Percentiles rank a stretch among this genome's conserved stretches.
These are phyloP conservation scores for Catalaphyllia jardinei DNA, from an alignment of 64 coral and sea anemone genomes.

Conservation along the genomic window DNA sequence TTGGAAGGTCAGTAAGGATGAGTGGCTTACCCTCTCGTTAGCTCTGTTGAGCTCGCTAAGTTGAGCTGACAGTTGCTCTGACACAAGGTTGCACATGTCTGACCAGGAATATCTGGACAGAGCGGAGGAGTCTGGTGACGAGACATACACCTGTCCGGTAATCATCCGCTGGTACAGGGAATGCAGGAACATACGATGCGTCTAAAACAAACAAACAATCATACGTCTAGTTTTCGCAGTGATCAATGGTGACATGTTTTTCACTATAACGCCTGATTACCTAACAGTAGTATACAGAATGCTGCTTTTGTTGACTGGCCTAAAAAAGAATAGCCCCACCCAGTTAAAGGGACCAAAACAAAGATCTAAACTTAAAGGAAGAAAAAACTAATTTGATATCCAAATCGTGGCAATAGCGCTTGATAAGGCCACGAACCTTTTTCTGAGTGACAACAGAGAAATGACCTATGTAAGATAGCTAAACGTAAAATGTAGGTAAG, in stretches of 20 bases:
- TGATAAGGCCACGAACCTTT: no score
- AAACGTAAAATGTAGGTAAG: no score
- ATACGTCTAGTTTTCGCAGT: neutral
- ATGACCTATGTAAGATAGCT: no score
- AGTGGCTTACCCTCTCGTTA: conserved; percentile 74
- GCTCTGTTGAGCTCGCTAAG: conserved; percentile 79
- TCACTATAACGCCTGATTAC: no score
- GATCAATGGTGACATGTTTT: neutral
- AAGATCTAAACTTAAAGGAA: no score
- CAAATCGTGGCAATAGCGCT: no score
- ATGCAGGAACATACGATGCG: conserved; percentile 81
- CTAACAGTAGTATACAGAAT: no score
- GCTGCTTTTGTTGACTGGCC: no score
- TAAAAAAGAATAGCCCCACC: no score
- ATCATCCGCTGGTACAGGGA: conserved; percentile 95
- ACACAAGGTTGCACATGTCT: conserved; percentile 88
- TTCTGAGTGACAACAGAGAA: no score
- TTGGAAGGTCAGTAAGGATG: neutral
- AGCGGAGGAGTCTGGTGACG: conserved; percentile 62
- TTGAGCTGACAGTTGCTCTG: conserved; percentile 82
- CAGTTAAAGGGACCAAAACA: no score
- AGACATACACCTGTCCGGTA: conserved; percentile 89
- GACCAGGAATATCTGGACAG: conserved; percentile 84
- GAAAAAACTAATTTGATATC: no score
- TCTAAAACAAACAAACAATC: conserved; percentile 33